A percentile compares a stretch with the other conserved stretches of the same genome.
Conservation (phyloP, 2,888 invertebrate genomes). For the Erannis defoliaria region DNA sequence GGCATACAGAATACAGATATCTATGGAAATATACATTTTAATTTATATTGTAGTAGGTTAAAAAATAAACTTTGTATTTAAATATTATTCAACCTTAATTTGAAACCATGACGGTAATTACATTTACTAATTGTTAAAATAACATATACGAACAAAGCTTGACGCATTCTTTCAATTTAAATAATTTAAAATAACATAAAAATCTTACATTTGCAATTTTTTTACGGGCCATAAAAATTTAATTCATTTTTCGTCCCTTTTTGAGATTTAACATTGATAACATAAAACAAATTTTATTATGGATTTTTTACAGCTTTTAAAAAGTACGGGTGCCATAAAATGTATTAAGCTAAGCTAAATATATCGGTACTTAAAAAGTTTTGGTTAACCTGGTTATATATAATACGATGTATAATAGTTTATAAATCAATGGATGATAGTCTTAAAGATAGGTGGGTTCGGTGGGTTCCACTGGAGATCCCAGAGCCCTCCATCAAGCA, state of each 20-base stretch:
- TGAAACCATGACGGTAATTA: slow-evolving; percentile 8
- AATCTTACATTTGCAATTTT: slow-evolving; percentile 22
- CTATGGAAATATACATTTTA: too few species aligned
- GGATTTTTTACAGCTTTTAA: slow-evolving; percentile 42
- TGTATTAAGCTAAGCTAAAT: slow-evolving; percentile 12
- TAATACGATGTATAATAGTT: too few species aligned
- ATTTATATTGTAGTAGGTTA: not conserved
- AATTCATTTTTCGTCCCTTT: slow-evolving; percentile 39
- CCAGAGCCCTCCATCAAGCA: too few species aligned
- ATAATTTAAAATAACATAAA: slow-evolving; percentile 10
- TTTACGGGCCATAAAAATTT: slow-evolving; percentile 42
- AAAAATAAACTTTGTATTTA: slow-evolving; percentile 8
- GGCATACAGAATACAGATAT: too few species aligned
- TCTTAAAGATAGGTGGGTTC: too few species aligned
- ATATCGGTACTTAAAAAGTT: not conserved
- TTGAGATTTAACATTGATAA: slow-evolving; percentile 41
- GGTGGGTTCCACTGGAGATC: too few species aligned
- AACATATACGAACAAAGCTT: not conserved
- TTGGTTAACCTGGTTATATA: not conserved
- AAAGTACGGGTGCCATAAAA: slow-evolving; percentile 28
- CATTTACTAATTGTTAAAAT: slow-evolving; percentile 11
- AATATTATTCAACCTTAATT: slow-evolving; percentile 6
- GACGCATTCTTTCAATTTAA: slow-evolving; percentile 11
- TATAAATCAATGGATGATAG: too few species aligned
- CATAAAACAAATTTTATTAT: slow-evolving; percentile 44